Conservation (phyloP, 2,888 invertebrate species). For the Incurvaria masculella region DNA sequence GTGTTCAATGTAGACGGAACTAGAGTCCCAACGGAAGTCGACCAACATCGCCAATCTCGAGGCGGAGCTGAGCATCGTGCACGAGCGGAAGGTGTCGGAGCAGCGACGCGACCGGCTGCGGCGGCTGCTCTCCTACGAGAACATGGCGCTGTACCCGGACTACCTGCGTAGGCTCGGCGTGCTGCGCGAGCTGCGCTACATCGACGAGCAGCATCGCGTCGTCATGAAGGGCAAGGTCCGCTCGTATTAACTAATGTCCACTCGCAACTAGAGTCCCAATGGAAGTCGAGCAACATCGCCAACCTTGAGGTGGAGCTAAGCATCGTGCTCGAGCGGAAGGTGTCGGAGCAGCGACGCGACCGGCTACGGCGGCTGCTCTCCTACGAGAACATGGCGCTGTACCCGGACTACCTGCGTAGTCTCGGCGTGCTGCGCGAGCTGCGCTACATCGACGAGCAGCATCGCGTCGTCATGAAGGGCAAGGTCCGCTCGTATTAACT, state of each 20-base stretch:
- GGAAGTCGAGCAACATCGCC: conserved; percentile 69
- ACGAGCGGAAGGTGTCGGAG: conserved; percentile 71
- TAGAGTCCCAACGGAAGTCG: conserved; percentile 55
- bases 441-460: conserved; percentile 60
- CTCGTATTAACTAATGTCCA: no score
- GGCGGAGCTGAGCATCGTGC: conserved; percentile 71
- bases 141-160: conserved; percentile 84
- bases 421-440: conserved; percentile 71
- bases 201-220: conserved; percentile 46
- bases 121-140: conserved; percentile 77
- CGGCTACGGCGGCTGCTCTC: conserved; percentile 74
- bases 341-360: conserved; percentile 65
- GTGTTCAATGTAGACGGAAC: conserved; percentile 25
- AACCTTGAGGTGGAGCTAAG: conserved; percentile 78
- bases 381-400: conserved; percentile 78
- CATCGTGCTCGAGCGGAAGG: conserved; percentile 69
- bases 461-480: conserved; percentile 46
- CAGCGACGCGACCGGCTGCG: conserved; percentile 65
- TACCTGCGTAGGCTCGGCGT: conserved; percentile 79
- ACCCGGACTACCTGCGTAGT: conserved; percentile 87
- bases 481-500: conserved; percentile 1
- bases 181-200: conserved; percentile 70
- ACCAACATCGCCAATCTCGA: conserved; percentile 77
- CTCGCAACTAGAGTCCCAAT: conserved; percentile 43
- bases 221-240: conserved; percentile 34